Conservation (phyloP, 2,113 vertebrate species). For the Cromileptes altivelis region DNA sequence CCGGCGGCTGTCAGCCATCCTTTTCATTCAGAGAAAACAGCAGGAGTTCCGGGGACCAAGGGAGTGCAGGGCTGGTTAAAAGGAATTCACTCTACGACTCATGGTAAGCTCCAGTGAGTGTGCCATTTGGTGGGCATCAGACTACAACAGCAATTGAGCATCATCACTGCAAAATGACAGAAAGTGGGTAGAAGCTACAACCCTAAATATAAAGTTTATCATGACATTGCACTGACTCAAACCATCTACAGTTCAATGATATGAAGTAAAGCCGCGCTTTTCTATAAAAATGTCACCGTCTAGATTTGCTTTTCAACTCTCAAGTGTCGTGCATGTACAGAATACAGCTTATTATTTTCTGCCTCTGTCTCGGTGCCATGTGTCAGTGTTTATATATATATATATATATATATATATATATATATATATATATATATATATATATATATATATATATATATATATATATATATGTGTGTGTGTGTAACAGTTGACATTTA, state of each 20-base stretch:
- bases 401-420: too few species aligned
- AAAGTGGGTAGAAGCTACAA: not conserved
- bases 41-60: slow-evolving; percentile 19
- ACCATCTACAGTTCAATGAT: not conserved
- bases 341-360: slow-evolving; percentile 11
- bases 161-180: not conserved
- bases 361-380: not conserved
- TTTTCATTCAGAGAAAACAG: slow-evolving; percentile 25
- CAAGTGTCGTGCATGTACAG: not conserved
- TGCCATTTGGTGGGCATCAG: not conserved
- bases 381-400: not conserved
- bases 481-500: slow-evolving; percentile 58
- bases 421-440: too few species aligned
- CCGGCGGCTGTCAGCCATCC: slow-evolving; percentile 63
- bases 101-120: slow-evolving; percentile 64
- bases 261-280: slow-evolving; percentile 14
- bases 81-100: slow-evolving; percentile 67
- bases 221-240: slow-evolving; percentile 18
- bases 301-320: slow-evolving; percentile 11
- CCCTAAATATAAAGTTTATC: not conserved
- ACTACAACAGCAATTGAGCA: not conserved
- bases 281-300: slow-evolving; percentile 4
- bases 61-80: slow-evolving; percentile 64
- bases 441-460: too few species aligned
- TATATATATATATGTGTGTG: too few species aligned